Evolutionary conservation across 2,888 invertebrate species (phyloP), one percentile per base, ranked within the genome.

Genomic region (Lasius platythorax): DNA sequence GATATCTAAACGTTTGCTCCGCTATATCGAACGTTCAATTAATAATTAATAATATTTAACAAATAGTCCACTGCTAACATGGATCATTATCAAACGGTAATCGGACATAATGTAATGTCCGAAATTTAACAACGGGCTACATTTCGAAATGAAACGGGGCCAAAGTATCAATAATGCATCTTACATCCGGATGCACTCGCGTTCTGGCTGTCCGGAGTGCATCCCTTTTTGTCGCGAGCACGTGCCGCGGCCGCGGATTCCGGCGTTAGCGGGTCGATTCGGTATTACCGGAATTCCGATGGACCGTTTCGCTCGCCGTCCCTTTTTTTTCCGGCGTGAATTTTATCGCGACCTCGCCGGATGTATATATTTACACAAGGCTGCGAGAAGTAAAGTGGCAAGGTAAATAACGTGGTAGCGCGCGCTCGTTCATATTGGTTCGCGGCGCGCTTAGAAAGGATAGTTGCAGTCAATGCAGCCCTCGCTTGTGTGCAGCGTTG

Each of bases 371-470:
- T 90, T 86, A 76, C 81, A 83, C 79, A 68, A 67, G 83, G 76
- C 73, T 82, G 79, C 79, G 87, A 56, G 56, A 50, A 85, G 86
- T 85, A 84, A 73, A 88, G 85, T 87, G 84, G 82, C 67, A 85
- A 85, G 86, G 91, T 89, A 89, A 89, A 89, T 89, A 89, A 89
- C 74, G 84, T 67, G 72, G 85, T 73, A 72, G 85, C 83, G 64
- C 15, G 81, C 63, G 50, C 40, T 28, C 63, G 64, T 75, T 83
- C 79, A 78, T 75, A 74, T 76, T 85, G 83, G 89, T 67, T 58
- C 37, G 75, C 6, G 50, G 18, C 79, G 23, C 66, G 89, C 82
- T 89, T 89, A 89, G 63, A 66, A 85, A 88, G 85, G 84, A 89
- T 86, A 88, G 89, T 89, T 89, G 88, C 89, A 83, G 85, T 46